phyloP scores from a whole-genome alignment of 2,797 vertebrate genomes.

The Alauda arvensis region DNA sequence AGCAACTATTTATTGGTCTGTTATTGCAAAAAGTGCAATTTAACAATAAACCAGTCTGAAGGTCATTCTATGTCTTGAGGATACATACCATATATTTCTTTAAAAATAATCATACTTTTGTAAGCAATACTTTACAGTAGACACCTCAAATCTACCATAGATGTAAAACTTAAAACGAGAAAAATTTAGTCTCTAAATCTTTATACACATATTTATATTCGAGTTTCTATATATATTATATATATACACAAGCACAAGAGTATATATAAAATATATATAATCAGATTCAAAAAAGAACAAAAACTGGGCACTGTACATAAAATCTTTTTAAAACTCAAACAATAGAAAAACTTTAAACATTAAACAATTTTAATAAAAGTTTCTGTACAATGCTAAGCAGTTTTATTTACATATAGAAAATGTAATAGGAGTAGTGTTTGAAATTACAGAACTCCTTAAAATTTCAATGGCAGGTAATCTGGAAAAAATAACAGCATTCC shows the following conservation, averaged over 20 bases:
- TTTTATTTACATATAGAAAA: constrained; percentile 98
- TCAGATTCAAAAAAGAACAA: constrained; percentile 79
- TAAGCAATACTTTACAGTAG: constrained; percentile 84
- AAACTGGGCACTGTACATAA: constrained; percentile 82
- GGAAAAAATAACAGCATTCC: constrained; percentile 98
- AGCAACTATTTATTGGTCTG: constrained; percentile 76
- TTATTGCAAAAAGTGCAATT: constrained; percentile 79
- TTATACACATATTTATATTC: constrained; percentile 79
- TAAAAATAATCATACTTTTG: constrained; percentile 82
- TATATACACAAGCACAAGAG: constrained; percentile 77
- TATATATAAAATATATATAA: constrained; percentile 87
- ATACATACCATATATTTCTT: constrained; percentile 83
- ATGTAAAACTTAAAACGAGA: constrained; percentile 82
- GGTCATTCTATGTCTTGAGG: constrained; percentile 78
- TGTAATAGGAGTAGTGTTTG: constrained; percentile 90
- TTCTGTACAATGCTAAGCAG: constrained; percentile 95
- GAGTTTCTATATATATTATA: constrained; percentile 82
- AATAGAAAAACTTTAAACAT: constrained; percentile 91
- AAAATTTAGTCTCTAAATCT: constrained; percentile 79
- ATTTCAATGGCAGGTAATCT: constrained; percentile 99
- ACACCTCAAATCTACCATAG: constrained; percentile 83
- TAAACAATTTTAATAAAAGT: constrained; percentile 93
- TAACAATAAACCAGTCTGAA: constrained; percentile 81
- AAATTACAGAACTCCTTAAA: constrained; percentile 98
- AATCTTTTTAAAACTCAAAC: constrained; percentile 83